These are phyloP conservation scores for Ptychoptera contaminata DNA, from an alignment of 2,888 invertebrate species.

Conservation along the genomic window DNA sequence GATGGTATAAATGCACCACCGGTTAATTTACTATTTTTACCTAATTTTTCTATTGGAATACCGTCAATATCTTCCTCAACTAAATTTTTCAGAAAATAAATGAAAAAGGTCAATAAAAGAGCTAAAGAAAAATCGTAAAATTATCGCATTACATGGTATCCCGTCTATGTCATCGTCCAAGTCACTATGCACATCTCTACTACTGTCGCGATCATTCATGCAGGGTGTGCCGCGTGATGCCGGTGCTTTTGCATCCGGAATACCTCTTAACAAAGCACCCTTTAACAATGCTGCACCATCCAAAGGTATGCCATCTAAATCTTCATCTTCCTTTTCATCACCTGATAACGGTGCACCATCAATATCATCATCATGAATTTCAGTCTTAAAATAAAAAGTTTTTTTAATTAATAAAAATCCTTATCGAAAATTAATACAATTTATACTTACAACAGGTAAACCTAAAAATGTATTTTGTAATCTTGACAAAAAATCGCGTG, in stretches of 20 bases:
- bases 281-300: slow-evolving; percentile 71
- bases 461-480: slow-evolving; percentile 87
- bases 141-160: slow-evolving; percentile 35
- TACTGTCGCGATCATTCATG: slow-evolving; percentile 12
- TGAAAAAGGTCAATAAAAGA: too few species aligned
- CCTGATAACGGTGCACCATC: slow-evolving; percentile 34
- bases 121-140: neutral
- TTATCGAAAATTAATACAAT: neutral
- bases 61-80: slow-evolving; percentile 67
- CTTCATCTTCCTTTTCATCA: slow-evolving; percentile 43
- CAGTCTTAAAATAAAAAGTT: too few species aligned
- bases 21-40: slow-evolving; percentile 16
- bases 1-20: slow-evolving; percentile 73
- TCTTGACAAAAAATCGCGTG: slow-evolving; percentile 75
- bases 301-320: slow-evolving; percentile 58
- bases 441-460: slow-evolving; percentile 24
- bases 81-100: slow-evolving; percentile 20
- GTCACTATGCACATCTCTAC: slow-evolving; percentile 17
- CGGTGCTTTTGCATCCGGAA: slow-evolving; percentile 20
- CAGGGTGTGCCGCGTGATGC: slow-evolving; percentile 21
- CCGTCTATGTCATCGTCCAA: slow-evolving; percentile 54
- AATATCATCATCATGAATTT: slow-evolving; percentile 23
- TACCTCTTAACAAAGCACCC: slow-evolving; percentile 38
- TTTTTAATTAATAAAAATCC: too few species aligned
- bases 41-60: slow-evolving; percentile 41